Conservation (phyloP, 2,113 vertebrate species). For the Thermophis baileyi region DNA sequence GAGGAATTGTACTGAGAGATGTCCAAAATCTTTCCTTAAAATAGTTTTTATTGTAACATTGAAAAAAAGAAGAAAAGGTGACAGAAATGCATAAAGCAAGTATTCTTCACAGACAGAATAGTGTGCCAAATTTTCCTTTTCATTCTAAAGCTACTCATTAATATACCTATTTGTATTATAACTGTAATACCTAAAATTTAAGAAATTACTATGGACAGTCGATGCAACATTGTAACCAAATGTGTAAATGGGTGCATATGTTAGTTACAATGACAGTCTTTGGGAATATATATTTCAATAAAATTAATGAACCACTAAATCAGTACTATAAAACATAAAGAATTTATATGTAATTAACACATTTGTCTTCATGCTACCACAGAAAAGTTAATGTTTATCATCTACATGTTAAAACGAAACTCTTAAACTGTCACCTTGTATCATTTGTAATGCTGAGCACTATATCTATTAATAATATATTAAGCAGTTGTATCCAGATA, state of each 20-base stretch:
- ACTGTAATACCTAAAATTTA: slow-evolving; percentile 35
- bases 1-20: slow-evolving; percentile 64
- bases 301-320: slow-evolving; percentile 66
- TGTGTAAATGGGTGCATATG: slow-evolving; percentile 64
- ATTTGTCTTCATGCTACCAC: slow-evolving; percentile 65
- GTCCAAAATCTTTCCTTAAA: slow-evolving; percentile 51
- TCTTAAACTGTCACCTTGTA: slow-evolving; percentile 64
- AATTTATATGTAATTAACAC: slow-evolving; percentile 69
- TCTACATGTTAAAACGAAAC: slow-evolving; percentile 67
- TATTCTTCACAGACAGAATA: slow-evolving; percentile 5
- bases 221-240: slow-evolving; percentile 58
- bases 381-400: slow-evolving; percentile 63
- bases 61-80: slow-evolving; percentile 48
- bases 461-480: slow-evolving; percentile 71
- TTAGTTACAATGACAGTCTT: slow-evolving; percentile 61
- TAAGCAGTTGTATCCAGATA: slow-evolving; percentile 68
- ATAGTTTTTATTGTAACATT: slow-evolving; percentile 45
- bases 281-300: slow-evolving; percentile 55
- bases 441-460: slow-evolving; percentile 64
- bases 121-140: slow-evolving; percentile 29
- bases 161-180: slow-evolving; percentile 43
- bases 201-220: slow-evolving; percentile 53
- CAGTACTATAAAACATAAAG: slow-evolving; percentile 60
- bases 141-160: slow-evolving; percentile 29
- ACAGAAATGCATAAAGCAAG: slow-evolving; percentile 35